A percentile compares a stretch with the other conserved stretches of the same genome.
These are phyloP conservation scores for Axinella damicornis DNA, from an alignment of 37 sponge, comb jelly and placozoan genomes.

Conservation along the genomic window DNA sequence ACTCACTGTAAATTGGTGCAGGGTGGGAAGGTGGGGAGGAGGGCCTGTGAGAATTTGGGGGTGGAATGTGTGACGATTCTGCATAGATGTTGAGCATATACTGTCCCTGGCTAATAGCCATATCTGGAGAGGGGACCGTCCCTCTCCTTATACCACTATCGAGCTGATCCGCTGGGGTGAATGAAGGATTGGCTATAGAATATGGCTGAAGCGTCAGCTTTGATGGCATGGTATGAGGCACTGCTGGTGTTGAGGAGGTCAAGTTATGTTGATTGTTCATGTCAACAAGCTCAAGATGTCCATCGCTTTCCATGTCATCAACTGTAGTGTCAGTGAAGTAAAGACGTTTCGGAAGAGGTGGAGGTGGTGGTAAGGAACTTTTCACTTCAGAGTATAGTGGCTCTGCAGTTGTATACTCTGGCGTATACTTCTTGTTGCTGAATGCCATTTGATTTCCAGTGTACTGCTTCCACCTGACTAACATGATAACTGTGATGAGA, in stretches of 20 bases:
- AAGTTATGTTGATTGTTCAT: not conserved
- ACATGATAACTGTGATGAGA: not conserved
- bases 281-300: constrained; percentile 39
- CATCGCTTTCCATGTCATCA: constrained; percentile 3
- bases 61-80: not conserved
- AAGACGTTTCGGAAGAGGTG: constrained; percentile 17
- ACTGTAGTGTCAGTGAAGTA: constrained; percentile 21
- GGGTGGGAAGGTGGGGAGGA: not conserved
- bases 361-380: constrained; percentile 36
- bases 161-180: constrained; percentile 52
- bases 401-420: not conserved
- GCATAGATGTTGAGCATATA: constrained; percentile 51
- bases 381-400: constrained; percentile 44
- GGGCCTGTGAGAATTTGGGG: constrained; percentile 36
- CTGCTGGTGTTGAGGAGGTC: not conserved
- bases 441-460: not conserved
- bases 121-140: not conserved
- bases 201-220: not conserved
- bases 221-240: not conserved
- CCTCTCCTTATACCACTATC: not conserved
- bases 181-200: constrained; percentile 56
- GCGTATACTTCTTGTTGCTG: not conserved
- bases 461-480: not conserved
- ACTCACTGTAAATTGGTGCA: constrained; percentile 21
- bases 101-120: not conserved